Base-by-base conservation (phyloP, 1,140 invertebrate genomes). In the Apis cerana region DNA sequence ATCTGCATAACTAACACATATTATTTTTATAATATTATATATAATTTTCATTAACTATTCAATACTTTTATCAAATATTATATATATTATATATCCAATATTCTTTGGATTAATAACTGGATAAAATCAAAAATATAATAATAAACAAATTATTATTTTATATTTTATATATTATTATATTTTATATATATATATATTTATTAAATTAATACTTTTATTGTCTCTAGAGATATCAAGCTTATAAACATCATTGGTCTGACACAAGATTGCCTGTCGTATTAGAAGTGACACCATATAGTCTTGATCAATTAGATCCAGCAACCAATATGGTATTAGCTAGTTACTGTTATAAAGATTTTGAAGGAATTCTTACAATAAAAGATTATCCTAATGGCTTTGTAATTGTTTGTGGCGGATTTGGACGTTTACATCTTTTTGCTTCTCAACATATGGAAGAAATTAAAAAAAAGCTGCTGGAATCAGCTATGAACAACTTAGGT, bases 241-340 rank as follows among this genome's bases (percentile, higher is more conserved):
- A 97, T 91, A 99, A 99, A 94, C 96, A 98, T 90, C 98, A 99
- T 90, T 99, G 99, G 98, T 98, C 98, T 74, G 98, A 98, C 70
- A 97, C 97, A 69, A 95, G 97, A 85, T 94, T 99, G 56, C 97
- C 98, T 8, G 96, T 98, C 23, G 95, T 98, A 12, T 94, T 99
- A 75, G 98, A 99, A 95, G 96, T 99, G 1, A 98, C 97, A 50
- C 96, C 97, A 13, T 97, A 96, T 91, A 97, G 98, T 72, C 92
- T 99, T 43, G 97, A 99, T 92, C 99, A 99, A 94, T 93, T 98
- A 59, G 98, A 99, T 94, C 96, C 97, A 68, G 96, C 97, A 9
- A 97, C 97, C 17, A 97, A 97, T 88, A 95, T 96, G 85, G 90
- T 97, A 19, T 93, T 99, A 74, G 97, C 97, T 61, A 97, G 97